phyloP scores from a whole-genome alignment of 2,797 vertebrate genomes.

The Phrynocephalus guinanensis region DNA sequence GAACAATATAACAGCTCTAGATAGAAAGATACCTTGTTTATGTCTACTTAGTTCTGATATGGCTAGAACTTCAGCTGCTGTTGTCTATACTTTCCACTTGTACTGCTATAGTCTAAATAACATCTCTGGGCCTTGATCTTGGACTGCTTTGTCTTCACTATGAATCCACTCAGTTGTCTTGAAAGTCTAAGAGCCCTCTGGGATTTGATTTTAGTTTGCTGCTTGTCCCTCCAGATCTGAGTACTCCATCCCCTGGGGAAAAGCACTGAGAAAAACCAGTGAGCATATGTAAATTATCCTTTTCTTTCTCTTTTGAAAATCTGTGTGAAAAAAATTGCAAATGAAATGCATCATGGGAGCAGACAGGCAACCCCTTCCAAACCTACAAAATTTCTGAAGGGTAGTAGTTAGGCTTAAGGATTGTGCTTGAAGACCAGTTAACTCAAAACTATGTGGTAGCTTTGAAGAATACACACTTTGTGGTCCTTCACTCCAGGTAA shows the following conservation, averaged over 20 bases:
- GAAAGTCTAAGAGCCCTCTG: too few relatives aligned
- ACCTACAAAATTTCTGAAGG: neutral
- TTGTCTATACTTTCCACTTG: neutral
- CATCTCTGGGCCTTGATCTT: neutral
- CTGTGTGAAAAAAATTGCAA: too few relatives aligned
- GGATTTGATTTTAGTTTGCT: too few relatives aligned
- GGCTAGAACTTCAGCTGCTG: neutral
- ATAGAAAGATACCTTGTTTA: neutral
- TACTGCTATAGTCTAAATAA: neutral
- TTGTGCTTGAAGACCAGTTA: neutral
- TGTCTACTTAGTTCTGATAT: neutral
- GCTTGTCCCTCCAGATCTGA: too few relatives aligned
- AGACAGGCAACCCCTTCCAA: too few relatives aligned
- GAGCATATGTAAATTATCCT: too few relatives aligned
- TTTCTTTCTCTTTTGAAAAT: too few relatives aligned
- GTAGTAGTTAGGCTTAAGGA: neutral
- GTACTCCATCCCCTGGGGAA: too few relatives aligned
- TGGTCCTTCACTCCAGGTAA: too few relatives aligned
- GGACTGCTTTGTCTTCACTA: neutral
- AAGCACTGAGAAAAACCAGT: too few relatives aligned
- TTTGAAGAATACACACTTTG: neutral
- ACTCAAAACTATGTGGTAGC: neutral
- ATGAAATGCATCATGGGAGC: too few relatives aligned
- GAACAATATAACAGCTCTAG: neutral
- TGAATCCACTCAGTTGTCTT: too few relatives aligned